Evolutionary conservation across 2,113 vertebrate genomes (phyloP).

Genomic region (Bungarus multicinctus): DNA sequence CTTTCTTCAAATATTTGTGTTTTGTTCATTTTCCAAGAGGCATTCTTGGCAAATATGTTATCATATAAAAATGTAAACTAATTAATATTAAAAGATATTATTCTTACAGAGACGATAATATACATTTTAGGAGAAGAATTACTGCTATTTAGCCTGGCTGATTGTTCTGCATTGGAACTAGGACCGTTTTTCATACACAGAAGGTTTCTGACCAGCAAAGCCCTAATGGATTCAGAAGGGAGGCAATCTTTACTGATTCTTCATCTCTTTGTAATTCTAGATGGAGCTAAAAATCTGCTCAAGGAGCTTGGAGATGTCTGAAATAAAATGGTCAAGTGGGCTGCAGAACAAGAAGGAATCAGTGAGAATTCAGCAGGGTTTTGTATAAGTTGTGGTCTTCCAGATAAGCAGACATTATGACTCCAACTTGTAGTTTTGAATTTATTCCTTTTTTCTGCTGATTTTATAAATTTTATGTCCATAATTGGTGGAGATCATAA

Average conservation of each 20-base stretch:
- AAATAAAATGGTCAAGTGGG: no score
- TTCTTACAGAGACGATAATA: background rate
- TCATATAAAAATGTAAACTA: background rate
- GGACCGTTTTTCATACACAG: background rate
- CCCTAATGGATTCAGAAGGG: background rate
- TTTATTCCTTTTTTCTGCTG: background rate
- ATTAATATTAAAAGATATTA: background rate
- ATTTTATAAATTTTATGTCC: background rate
- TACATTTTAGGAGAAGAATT: background rate
- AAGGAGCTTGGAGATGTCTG: background rate
- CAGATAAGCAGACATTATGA: background rate
- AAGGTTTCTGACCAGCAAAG: background rate
- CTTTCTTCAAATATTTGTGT: background rate
- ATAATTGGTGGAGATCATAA: background rate
- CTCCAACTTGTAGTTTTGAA: background rate
- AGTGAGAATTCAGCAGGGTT: no score
- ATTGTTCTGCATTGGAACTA: background rate
- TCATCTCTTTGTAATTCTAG: background rate
- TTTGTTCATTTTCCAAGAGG: background rate
- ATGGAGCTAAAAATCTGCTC: background rate
- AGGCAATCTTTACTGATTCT: background rate
- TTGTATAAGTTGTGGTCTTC: background rate
- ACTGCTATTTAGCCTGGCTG: background rate
- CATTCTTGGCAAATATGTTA: background rate
- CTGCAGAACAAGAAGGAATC: background rate